phyloP scores from a whole-genome alignment of 2,888 invertebrate species.

The Luffia ferchaultella region DNA sequence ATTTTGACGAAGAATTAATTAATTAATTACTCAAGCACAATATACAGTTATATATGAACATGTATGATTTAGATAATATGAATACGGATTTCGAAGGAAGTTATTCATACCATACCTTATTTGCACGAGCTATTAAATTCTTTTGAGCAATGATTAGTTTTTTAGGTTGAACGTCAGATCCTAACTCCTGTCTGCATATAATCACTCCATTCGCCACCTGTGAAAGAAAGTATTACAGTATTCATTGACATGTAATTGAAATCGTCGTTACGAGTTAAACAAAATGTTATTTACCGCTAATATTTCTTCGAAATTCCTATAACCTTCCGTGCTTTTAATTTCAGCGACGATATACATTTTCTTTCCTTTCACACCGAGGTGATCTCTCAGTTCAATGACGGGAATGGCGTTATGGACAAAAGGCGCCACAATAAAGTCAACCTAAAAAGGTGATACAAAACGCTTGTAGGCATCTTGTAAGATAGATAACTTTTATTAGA shows the following conservation, averaged over 20 bases:
- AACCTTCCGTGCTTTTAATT: conserved; percentile 45
- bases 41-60: too few species aligned
- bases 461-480: too few species aligned
- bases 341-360: conserved; percentile 44
- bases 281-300: conserved; percentile 33
- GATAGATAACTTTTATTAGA: too few species aligned
- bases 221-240: conserved; percentile 10
- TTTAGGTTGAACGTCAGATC: conserved; percentile 53
- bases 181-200: conserved; percentile 69
- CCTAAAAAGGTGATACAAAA: conserved; percentile 28
- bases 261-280: too few species aligned
- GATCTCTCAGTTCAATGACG: conserved; percentile 30
- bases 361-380: conserved; percentile 46
- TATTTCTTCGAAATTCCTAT: conserved; percentile 39
- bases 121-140: conserved; percentile 57
- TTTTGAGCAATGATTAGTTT: conserved; percentile 63
- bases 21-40: too few species aligned
- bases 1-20: neutral
- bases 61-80: too few species aligned
- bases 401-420: conserved; percentile 28
- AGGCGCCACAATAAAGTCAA: conserved; percentile 43
- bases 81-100: too few species aligned
- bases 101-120: too few species aligned
- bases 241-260: too few species aligned
- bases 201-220: conserved; percentile 70